Conservation (phyloP, 2,113 vertebrate genomes). For the Pagrus major region DNA sequence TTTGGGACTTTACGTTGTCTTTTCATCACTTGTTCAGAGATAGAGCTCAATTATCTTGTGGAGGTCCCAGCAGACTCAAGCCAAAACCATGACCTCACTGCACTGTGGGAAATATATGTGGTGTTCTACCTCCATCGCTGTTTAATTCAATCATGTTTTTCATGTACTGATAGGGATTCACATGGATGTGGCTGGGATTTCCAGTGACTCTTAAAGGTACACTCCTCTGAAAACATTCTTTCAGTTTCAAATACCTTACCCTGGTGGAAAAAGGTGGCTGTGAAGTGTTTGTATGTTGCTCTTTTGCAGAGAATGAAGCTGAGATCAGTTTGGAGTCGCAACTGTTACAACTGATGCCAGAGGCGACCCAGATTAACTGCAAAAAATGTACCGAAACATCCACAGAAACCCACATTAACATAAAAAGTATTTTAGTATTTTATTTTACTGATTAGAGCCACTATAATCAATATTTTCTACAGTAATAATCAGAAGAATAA, state of each 20-base stretch:
- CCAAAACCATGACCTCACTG: constrained; percentile 73
- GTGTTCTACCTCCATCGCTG: constrained; percentile 58
- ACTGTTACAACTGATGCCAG: not conserved
- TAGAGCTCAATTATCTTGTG: constrained; percentile 63
- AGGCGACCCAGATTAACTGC: too few species aligned
- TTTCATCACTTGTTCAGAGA: constrained; percentile 62
- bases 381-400: too few species aligned
- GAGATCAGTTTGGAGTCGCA: not conserved
- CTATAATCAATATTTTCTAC: too few species aligned
- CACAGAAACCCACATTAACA: too few species aligned
- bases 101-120: constrained; percentile 62
- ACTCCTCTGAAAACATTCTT: not conserved
- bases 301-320: not conserved
- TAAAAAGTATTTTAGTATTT: too few species aligned
- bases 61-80: constrained; percentile 25
- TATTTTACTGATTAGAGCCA: too few species aligned
- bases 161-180: constrained; percentile 49
- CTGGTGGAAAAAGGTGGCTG: too few species aligned
- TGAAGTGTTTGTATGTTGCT: not conserved
- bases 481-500: not conserved
- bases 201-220: constrained; percentile 24
- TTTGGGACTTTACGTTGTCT: constrained; percentile 48
- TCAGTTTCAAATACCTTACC: not conserved
- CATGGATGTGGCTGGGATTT: constrained; percentile 36
- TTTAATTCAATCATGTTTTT: constrained; percentile 69